Evolutionary conservation across 2,113 vertebrate species (phyloP).

Genomic region (Gambusia holbrooki): DNA sequence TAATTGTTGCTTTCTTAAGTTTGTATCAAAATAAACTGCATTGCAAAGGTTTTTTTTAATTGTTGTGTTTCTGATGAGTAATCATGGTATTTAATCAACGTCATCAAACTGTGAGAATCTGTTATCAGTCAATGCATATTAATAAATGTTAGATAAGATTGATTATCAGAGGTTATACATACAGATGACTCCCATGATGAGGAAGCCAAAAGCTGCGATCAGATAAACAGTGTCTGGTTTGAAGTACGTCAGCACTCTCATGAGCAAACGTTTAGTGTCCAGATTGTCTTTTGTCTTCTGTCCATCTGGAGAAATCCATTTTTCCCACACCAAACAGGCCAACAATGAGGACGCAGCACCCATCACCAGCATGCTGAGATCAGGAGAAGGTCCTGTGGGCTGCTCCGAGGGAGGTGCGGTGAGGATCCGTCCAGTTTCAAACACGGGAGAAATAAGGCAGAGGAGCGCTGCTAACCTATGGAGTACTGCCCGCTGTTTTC

Average conservation of each 20-base stretch:
- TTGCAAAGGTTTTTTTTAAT: too few species aligned
- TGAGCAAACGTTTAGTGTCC: slow-evolving; percentile 43
- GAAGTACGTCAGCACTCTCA: slow-evolving; percentile 74
- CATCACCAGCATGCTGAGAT: slow-evolving; percentile 48
- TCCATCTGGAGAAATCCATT: slow-evolving; percentile 24
- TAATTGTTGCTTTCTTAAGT: too few species aligned
- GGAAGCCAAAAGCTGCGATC: slow-evolving; percentile 72
- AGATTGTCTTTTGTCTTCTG: slow-evolving; percentile 6
- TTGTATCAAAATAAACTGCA: too few species aligned
- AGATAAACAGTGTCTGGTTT: slow-evolving; percentile 69
- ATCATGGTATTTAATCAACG: too few species aligned
- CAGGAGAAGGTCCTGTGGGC: slow-evolving; percentile 12
- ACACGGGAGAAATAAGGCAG: slow-evolving; percentile 68
- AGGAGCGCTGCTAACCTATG: slow-evolving; percentile 48
- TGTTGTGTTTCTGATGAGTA: too few species aligned
- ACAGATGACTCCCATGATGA: slow-evolving; percentile 79
- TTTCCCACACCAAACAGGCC: slow-evolving; percentile 74
- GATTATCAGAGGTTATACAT: slow-evolving; percentile 53
- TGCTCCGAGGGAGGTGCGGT: background rate
- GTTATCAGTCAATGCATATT: background rate
- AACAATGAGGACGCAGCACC: slow-evolving; percentile 14
- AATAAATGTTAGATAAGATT: background rate
- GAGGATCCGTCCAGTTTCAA: slow-evolving; percentile 48
- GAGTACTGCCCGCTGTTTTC: slow-evolving; percentile 22
- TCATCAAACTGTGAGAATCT: background rate